A percentile compares a stretch with the other conserved stretches of the same genome.
Evolutionary conservation across 2,797 vertebrate genomes (phyloP).

Genomic region (Nannoperca obscura): DNA sequence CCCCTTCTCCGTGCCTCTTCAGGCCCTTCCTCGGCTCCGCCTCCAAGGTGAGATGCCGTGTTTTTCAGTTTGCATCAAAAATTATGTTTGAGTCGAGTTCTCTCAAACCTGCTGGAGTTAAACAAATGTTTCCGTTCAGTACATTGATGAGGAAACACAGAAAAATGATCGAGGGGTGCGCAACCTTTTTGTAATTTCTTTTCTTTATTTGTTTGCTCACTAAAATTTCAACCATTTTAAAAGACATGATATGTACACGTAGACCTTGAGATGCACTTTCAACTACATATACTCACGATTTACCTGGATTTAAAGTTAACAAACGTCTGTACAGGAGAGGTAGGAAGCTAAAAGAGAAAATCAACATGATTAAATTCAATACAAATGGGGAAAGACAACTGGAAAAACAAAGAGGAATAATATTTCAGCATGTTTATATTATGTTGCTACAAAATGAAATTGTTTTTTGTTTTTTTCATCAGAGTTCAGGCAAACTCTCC

Average conservation of each 20-base stretch:
- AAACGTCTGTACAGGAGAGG: not conserved
- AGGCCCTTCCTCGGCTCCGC: conserved; percentile 93
- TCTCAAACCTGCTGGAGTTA: not conserved
- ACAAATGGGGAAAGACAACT: not conserved
- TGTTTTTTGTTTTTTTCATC: conserved; percentile 27
- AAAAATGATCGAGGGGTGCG: not conserved
- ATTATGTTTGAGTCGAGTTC: not conserved
- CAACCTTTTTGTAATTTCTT: not conserved
- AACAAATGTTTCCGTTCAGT: not conserved
- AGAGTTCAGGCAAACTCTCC: conserved; percentile 97
- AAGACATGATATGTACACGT: not conserved
- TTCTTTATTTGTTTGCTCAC: not conserved
- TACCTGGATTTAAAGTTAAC: not conserved
- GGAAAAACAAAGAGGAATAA: not conserved
- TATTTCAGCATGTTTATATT: not conserved
- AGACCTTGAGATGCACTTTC: not conserved
- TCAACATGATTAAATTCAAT: not conserved
- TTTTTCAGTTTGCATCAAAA: no score
- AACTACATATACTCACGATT: not conserved
- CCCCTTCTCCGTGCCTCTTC: conserved; percentile 94
- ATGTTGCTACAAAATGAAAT: not conserved
- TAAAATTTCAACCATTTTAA: not conserved
- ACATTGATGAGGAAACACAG: not conserved
- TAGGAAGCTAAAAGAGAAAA: not conserved
- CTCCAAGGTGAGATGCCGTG: conserved; percentile 89